Percentiles rank a stretch among this genome's conserved stretches.
These are phyloP conservation scores for Sphaerodactylus townsendi DNA, from an alignment of 2,113 vertebrate species.

Conservation along the genomic window DNA sequence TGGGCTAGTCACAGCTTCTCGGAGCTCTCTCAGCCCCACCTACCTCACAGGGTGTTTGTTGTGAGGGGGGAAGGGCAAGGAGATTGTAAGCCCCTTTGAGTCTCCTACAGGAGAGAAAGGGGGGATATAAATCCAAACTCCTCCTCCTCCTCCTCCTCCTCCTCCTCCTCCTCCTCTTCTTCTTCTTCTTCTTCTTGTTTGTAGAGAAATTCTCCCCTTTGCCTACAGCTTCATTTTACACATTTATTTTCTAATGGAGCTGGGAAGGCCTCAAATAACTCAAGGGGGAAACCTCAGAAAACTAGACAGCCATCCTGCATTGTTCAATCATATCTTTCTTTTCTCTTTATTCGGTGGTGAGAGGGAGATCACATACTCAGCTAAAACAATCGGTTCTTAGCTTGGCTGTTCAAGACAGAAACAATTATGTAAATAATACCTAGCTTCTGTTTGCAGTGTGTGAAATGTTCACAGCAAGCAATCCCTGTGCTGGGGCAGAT, in stretches of 20 bases:
- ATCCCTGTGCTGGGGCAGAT: constrained; percentile 19
- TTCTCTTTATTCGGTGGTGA: background rate
- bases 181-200: no score
- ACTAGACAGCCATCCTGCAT: constrained; percentile 3
- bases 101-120: no score
- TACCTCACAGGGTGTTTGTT: no score
- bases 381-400: constrained; percentile 1
- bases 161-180: no score
- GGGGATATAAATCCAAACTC: no score
- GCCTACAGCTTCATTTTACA: no score
- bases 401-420: background rate
- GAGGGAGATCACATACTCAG: background rate
- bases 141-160: no score
- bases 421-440: background rate
- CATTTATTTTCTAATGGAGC: background rate
- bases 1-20: no score
- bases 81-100: no score
- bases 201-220: no score
- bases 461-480: constrained; percentile 16
- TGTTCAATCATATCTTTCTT: background rate
- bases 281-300: constrained; percentile 23
- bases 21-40: no score
- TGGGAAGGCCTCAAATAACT: constrained; percentile 38
- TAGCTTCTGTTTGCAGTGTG: background rate
- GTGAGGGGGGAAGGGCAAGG: no score